These are phyloP conservation scores for Lepidonotus clava DNA, from an alignment of 2,888 invertebrate genomes.

Conservation along the genomic window DNA sequence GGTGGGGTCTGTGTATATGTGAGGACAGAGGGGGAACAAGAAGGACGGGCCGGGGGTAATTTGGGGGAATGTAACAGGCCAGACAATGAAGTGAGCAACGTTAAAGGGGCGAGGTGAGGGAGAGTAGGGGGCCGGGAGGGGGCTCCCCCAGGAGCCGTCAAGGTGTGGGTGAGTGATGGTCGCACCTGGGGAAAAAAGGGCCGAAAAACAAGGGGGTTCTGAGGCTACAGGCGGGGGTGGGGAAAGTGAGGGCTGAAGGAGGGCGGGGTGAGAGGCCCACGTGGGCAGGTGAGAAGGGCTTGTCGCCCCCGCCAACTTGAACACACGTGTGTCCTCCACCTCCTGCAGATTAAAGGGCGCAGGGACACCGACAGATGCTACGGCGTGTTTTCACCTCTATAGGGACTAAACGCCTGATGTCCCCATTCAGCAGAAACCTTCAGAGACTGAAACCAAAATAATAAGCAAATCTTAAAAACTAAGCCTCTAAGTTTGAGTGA, in stretches of 20 bases:
- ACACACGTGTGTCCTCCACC: conserved; percentile 17
- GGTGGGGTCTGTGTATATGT: neutral
- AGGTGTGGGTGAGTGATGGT: no score
- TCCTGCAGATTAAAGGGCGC: conserved; percentile 8
- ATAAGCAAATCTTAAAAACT: no score
- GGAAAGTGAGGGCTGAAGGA: neutral
- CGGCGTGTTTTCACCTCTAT: no score
- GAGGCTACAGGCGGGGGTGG: no score
- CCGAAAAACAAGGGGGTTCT: no score
- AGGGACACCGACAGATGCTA: neutral
- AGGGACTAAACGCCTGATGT: no score
- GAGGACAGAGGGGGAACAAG: no score
- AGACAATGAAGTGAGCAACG: conserved; percentile 25
- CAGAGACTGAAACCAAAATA: no score
- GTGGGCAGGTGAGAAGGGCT: conserved; percentile 24
- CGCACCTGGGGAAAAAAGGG: no score
- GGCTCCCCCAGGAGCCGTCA: neutral
- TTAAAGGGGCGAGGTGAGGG: neutral
- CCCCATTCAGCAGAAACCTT: no score
- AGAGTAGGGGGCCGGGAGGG: neutral
- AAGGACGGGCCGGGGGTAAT: conserved; percentile 31
- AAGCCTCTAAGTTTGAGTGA: no score
- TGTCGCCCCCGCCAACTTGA: neutral
- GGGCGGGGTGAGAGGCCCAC: neutral
- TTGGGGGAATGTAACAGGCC: conserved; percentile 1